phyloP scores from a whole-genome alignment of 2,797 vertebrate genomes.

The Pangasius krempfi region DNA sequence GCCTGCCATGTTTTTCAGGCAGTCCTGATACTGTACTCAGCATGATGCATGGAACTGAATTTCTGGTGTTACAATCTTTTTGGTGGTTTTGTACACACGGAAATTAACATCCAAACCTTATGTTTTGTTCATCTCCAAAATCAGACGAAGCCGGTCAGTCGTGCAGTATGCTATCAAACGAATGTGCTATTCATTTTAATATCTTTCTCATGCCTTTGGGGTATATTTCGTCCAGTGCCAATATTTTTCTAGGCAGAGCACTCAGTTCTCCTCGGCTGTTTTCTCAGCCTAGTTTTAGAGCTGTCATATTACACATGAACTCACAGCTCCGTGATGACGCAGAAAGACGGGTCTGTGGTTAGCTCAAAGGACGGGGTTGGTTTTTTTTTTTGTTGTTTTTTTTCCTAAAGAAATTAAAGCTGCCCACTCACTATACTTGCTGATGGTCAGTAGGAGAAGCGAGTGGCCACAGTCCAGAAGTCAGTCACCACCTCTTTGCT shows the following conservation, averaged over 20 bases:
- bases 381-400: not conserved
- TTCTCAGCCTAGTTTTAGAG: not conserved
- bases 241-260: not conserved
- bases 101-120: not conserved
- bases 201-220: not conserved
- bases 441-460: conserved; percentile 1
- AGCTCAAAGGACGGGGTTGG: not conserved
- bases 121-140: too few species aligned
- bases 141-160: not conserved
- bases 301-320: not conserved
- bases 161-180: not conserved
- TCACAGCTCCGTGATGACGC: not conserved
- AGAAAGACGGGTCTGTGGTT: not conserved
- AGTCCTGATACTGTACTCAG: conserved; percentile 11
- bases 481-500: not conserved
- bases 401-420: not conserved
- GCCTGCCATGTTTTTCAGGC: conserved; percentile 8
- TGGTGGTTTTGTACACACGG: not conserved
- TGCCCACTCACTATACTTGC: not conserved
- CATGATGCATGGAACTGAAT: conserved; percentile 2
- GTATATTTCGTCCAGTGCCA: not conserved
- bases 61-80: not conserved
- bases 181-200: not conserved
- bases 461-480: not conserved
- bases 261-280: not conserved